Evolutionary conservation across 37 sponge, comb jelly and placozoan species (phyloP), one percentile per base, ranked within the genome.

Genomic region (Chondrosia reniformis): DNA sequence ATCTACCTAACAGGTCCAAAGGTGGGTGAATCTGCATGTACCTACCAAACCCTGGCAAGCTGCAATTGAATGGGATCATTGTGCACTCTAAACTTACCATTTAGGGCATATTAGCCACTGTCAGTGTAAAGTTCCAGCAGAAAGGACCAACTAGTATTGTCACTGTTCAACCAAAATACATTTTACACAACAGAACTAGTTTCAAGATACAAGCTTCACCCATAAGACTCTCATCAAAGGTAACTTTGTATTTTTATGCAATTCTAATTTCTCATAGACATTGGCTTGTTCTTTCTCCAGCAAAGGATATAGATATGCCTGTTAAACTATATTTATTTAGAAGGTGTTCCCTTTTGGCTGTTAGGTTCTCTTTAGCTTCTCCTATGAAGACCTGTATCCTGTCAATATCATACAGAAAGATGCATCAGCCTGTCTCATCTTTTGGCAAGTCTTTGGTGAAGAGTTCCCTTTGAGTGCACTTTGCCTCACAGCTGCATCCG

Each of bases 371-470:
- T 44, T 55, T 49, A 45, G 37, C 58, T 77, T 56, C 59, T 77
- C 77, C 34, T 77, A 77, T 57, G 77, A 77, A 31, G 77, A 77
- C 33, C 9, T 77, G 39, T 41, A 57, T 54, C 61, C 77, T 1
- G 33, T 77, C 62, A 0, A 17, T 1, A 37, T 57, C n/a, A 62
- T 57, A 39, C n/a, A 56, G n/a, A 65, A 63, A 25, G 75, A 43
- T 21, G 40, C 24, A 63, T 27, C 66, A 40, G 17, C 43, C 13
- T 55, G 64, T n/a, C 42, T 85, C 21, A 10, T 85, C 41, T 75
- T 62, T 58, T 85, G 86, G 86, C 75, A 85, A 30, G 13, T 25
- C 27, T 65, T 69, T 5, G 73, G 15, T n/a, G 37, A 34, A 42
- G 81, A 45, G 43, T 25, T n/a, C 36, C 31, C 72, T 10, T n/a